These are phyloP conservation scores for Helicoverpa armigera DNA, from an alignment of 1,140 invertebrate genomes.

Conservation along the genomic window DNA sequence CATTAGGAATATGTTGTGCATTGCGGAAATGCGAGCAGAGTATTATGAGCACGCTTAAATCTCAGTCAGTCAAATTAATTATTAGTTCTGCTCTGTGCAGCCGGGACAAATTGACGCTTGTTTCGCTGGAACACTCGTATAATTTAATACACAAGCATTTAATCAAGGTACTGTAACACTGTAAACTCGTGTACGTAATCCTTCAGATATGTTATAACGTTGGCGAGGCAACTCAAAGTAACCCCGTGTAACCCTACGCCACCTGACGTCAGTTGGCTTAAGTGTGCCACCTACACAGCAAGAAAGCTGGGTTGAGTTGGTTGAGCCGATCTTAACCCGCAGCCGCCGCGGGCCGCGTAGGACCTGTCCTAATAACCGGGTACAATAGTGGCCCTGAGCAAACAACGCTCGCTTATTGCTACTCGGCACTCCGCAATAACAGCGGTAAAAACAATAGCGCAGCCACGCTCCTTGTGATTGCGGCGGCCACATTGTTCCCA, in stretches of 20 bases:
- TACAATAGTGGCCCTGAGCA: constrained; percentile 75
- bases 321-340: constrained; percentile 66
- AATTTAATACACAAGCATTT: constrained; percentile 45
- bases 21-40: constrained; percentile 37
- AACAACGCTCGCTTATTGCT: constrained; percentile 78
- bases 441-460: constrained; percentile 75
- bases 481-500: constrained; percentile 68
- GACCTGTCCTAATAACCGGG: constrained; percentile 76
- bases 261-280: constrained; percentile 49
- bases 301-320: constrained; percentile 57
- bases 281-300: constrained; percentile 56
- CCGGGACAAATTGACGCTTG: constrained; percentile 47
- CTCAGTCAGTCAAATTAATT: constrained; percentile 51
- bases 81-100: constrained; percentile 48
- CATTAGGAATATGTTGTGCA: constrained; percentile 46
- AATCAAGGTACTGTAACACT: constrained; percentile 42
- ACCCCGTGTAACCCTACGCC: constrained; percentile 21
- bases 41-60: constrained; percentile 47
- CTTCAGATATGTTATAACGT: constrained; percentile 39
- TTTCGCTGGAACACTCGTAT: constrained; percentile 44
- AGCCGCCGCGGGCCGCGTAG: constrained; percentile 59
- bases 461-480: constrained; percentile 69
- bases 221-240: constrained; percentile 27
- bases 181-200: constrained; percentile 35
- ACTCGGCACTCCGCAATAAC: constrained; percentile 73